These are phyloP conservation scores for Ianthella basta DNA, from an alignment of 37 sponge, comb jelly and placozoan genomes.

Conservation along the genomic window DNA sequence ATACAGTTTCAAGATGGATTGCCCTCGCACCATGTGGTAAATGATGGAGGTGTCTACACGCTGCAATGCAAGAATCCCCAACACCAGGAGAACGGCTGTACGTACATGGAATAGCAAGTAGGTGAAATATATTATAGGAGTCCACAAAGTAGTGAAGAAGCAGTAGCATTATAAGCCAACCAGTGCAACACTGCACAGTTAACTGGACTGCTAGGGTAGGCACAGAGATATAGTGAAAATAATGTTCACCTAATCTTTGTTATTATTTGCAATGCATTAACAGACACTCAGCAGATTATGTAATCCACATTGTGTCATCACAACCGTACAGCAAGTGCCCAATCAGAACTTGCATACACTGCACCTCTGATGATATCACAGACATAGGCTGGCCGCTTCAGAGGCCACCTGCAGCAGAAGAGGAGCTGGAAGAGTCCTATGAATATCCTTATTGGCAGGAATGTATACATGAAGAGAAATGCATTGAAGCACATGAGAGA, in stretches of 20 bases:
- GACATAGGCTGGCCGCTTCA: conserved; percentile 20
- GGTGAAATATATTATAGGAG: too few species aligned
- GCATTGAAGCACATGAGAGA: conserved; percentile 89
- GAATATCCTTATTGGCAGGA: conserved; percentile 84
- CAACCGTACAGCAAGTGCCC: too few species aligned
- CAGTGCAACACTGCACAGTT: too few species aligned
- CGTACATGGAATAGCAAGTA: background rate
- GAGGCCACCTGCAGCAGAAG: conserved; percentile 35
- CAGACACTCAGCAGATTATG: too few species aligned
- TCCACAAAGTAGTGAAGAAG: background rate
- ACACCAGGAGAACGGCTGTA: conserved; percentile 44
- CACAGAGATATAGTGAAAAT: too few species aligned
- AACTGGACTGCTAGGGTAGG: too few species aligned
- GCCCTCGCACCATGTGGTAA: conserved; percentile 93
- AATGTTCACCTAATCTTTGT: too few species aligned
- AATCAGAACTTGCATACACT: background rate
- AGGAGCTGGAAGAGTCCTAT: conserved; percentile 48
- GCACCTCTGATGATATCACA: conserved; percentile 52
- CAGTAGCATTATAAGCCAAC: too few species aligned
- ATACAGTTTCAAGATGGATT: conserved; percentile 93
- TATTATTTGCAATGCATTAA: too few species aligned
- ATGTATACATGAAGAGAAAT: conserved; percentile 88
- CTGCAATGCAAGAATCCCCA: conserved; percentile 43
- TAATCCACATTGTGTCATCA: too few species aligned
- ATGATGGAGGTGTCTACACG: conserved; percentile 89